Percentiles rank a stretch among this genome's conserved stretches.
Evolutionary conservation across 2,888 invertebrate genomes (phyloP).

Genomic region (Caenorhabditis sulstoni): DNA sequence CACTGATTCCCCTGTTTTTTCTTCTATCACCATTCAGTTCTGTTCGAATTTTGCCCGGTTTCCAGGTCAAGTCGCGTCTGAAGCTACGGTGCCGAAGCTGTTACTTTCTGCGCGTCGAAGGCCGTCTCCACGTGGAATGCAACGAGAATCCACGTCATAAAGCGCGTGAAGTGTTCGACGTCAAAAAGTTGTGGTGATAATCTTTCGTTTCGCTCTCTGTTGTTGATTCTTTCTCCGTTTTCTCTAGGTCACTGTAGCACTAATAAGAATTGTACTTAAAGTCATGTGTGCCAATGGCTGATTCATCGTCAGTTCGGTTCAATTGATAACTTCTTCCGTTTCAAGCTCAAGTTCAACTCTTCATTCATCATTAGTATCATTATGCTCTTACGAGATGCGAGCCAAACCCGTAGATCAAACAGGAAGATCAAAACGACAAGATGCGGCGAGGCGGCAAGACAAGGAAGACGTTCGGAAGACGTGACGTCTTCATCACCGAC

Average conservation of each 20-base stretch:
- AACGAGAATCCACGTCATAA: slow-evolving; percentile 75
- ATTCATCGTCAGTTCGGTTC: too few species aligned
- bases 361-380: slow-evolving; percentile 11
- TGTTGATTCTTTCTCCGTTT: slow-evolving; percentile 13
- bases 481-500: slow-evolving; percentile 13
- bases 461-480: neutral
- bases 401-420: slow-evolving; percentile 27
- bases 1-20: too few species aligned
- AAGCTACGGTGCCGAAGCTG: slow-evolving; percentile 75
- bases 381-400: too few species aligned
- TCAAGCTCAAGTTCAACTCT: slow-evolving; percentile 20
- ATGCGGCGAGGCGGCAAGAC: slow-evolving; percentile 7
- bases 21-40: neutral
- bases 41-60: neutral
- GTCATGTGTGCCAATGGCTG: too few species aligned
- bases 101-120: slow-evolving; percentile 75
- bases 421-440: slow-evolving; percentile 23
- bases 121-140: slow-evolving; percentile 77
- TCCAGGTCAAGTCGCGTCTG: slow-evolving; percentile 71
- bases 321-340: neutral
- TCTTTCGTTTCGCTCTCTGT: neutral
- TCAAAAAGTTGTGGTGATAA: slow-evolving; percentile 73
- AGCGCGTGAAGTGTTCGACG: slow-evolving; percentile 73
- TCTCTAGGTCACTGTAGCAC: slow-evolving; percentile 24
- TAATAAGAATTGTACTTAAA: slow-evolving; percentile 5